These are phyloP conservation scores for Dynastes grantii DNA, from an alignment of 2,888 invertebrate genomes.

Conservation along the genomic window DNA sequence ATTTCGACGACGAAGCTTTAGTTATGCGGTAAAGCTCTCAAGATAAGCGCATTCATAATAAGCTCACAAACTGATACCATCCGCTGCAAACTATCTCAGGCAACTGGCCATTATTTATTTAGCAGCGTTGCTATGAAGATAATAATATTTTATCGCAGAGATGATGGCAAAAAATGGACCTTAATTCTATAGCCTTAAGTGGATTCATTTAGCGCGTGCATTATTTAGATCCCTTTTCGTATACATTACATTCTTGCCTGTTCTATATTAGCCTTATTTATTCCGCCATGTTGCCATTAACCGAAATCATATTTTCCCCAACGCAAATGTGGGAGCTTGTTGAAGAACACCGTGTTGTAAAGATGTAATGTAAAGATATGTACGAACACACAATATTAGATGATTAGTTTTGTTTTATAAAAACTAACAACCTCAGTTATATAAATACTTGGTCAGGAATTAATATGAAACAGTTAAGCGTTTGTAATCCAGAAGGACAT, in stretches of 20 bases:
- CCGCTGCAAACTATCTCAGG: conserved; percentile 52
- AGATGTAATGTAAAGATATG: neutral
- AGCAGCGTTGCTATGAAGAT: conserved; percentile 52
- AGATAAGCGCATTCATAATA: conserved; percentile 46
- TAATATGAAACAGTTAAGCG: too few relatives aligned
- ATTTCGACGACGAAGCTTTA: conserved; percentile 16
- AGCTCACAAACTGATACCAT: conserved; percentile 35
- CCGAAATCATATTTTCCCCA: neutral
- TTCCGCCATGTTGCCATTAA: conserved; percentile 5
- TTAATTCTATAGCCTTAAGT: conserved; percentile 55
- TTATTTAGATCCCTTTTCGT: conserved; percentile 52
- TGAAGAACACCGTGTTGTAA: neutral
- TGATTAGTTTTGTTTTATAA: too few relatives aligned
- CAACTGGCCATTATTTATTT: conserved; percentile 54
- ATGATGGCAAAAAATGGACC: conserved; percentile 52
- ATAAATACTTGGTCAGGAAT: too few relatives aligned
- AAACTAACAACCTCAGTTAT: too few relatives aligned
- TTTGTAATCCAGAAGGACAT: too few relatives aligned
- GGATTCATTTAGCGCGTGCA: conserved; percentile 55
- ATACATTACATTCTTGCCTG: conserved; percentile 28
- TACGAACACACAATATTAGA: too few relatives aligned
- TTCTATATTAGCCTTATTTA: conserved; percentile 6
- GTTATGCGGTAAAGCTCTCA: conserved; percentile 43
- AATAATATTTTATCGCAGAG: conserved; percentile 55
- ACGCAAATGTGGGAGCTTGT: neutral